Percentiles rank a stretch among this genome's conserved stretches.
These are phyloP conservation scores for Takifugu flavidus DNA, from an alignment of 2,113 vertebrate species.

Conservation along the genomic window DNA sequence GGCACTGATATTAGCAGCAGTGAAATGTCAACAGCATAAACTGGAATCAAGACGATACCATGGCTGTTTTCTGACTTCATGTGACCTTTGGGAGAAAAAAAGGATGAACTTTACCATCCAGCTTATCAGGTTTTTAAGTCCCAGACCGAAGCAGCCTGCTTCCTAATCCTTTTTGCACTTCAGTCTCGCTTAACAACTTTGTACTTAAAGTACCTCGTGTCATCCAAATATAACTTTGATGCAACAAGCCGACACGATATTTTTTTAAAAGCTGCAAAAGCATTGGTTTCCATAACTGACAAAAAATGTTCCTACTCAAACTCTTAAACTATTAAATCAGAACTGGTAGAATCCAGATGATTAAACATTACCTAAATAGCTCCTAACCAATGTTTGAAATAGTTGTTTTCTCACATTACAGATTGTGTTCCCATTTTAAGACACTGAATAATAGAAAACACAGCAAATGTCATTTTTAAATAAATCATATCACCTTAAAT, in stretches of 20 bases:
- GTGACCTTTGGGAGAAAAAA: background rate
- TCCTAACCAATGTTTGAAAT: too few species aligned
- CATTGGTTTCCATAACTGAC: too few species aligned
- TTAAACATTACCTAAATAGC: too few species aligned
- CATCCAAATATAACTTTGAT: background rate
- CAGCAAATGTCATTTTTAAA: too few species aligned
- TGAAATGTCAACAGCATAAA: background rate
- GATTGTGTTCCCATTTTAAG: too few species aligned
- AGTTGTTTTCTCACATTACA: too few species aligned
- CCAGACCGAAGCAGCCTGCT: constrained; percentile 6
- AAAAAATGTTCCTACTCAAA: too few species aligned
- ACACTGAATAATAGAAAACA: too few species aligned
- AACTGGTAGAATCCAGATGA: too few species aligned
- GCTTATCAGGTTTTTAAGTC: constrained; percentile 41
- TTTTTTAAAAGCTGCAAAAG: background rate
- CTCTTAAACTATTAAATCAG: too few species aligned
- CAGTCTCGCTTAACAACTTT: constrained; percentile 4
- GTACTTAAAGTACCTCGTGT: constrained; percentile 7
- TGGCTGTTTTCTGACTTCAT: background rate
- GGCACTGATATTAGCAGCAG: background rate
- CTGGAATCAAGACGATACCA: background rate
- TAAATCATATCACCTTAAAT: too few species aligned
- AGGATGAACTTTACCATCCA: constrained; percentile 8
- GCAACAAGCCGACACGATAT: background rate
- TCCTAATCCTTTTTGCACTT: constrained; percentile 47